These are phyloP conservation scores for Catharus minimus DNA, from an alignment of 2,113 vertebrate genomes.

Conservation along the genomic window DNA sequence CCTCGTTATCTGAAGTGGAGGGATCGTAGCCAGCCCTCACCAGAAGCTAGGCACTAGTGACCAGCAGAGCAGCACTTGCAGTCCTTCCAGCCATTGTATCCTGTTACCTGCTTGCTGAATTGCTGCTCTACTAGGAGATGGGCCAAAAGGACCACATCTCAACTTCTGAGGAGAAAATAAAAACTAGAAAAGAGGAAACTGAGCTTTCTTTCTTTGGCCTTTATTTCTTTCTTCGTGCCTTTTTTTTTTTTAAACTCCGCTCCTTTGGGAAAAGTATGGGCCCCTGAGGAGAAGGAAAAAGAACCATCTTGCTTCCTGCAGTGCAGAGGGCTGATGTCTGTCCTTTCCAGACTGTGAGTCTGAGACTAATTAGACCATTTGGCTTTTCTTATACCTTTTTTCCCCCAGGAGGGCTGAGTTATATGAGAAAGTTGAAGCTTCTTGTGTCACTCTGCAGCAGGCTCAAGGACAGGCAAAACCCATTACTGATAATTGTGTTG, in stretches of 20 bases:
- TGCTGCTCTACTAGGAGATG: neutral
- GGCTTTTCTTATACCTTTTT: neutral
- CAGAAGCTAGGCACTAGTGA: neutral
- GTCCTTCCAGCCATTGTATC: neutral
- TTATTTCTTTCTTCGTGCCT: too few relatives aligned
- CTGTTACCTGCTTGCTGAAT: neutral
- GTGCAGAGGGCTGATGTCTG: neutral
- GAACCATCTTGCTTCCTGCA: neutral
- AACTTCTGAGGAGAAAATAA: neutral
- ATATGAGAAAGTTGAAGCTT: constrained; percentile 10
- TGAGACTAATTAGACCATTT: constrained; percentile 46
- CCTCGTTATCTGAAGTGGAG: neutral
- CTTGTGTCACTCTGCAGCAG: neutral
- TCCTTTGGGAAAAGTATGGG: neutral
- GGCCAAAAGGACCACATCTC: neutral
- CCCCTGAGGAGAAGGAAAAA: constrained; percentile 1
- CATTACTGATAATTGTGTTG: neutral
- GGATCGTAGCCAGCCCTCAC: neutral
- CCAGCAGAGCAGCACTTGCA: neutral
- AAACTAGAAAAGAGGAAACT: neutral
- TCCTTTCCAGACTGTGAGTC: constrained; percentile 5
- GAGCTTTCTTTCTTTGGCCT: neutral
- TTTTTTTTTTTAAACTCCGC: neutral
- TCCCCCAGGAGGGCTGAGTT: neutral
- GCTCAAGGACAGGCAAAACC: constrained; percentile 31